Evolutionary conservation across 1,140 invertebrate genomes (phyloP), one percentile per base, ranked within the genome.

Genomic region (Megathymus violae): DNA sequence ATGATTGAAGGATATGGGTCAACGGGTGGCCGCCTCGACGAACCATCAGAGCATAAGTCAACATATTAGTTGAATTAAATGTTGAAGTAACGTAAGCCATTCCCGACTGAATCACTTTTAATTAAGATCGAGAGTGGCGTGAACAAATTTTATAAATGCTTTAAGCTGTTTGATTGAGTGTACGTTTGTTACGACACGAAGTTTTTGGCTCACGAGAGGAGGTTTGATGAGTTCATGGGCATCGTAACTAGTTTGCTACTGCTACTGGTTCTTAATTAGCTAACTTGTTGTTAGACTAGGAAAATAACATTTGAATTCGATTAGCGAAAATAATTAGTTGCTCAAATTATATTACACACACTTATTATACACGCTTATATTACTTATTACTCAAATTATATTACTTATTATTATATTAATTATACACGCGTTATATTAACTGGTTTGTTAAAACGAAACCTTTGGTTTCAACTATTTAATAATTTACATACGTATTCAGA

Each of bases 1-100:
- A 69, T 85, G 83, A 88, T 82, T 84, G 84, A 88, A 84, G 74
- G 78, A 84, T 88, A 65, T 88, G 60, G 81, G 86, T 85, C 81
- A 83, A 74, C 76, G 75, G 78, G 78, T 80, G 78, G 64, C 62
- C 54, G 62, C 56, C 56, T 64, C 41, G 60, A 67, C 61, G 48
- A 62, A 46, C 41, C 52, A 58, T 14, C 25, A 44, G 52, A 58
- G 19, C 52, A 58, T 44, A 58, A 58, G 64, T 43, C 40, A 60
- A 60, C 56, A 52, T 51, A 54, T 52, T 47, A 38, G 54, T 17
- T 43, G 48, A 43, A 38, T 64, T 38, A 65, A 25, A 40, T 41
- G n/a, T 48, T 46, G 19, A 31, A 54, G 41, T 40, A 16, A 31
- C 52, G 25, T 27, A 44, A n/a, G 27, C 43, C n/a, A 62, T 66